Evolutionary conservation across 2,113 vertebrate genomes (phyloP).

Genomic region (Sapajus apella): DNA sequence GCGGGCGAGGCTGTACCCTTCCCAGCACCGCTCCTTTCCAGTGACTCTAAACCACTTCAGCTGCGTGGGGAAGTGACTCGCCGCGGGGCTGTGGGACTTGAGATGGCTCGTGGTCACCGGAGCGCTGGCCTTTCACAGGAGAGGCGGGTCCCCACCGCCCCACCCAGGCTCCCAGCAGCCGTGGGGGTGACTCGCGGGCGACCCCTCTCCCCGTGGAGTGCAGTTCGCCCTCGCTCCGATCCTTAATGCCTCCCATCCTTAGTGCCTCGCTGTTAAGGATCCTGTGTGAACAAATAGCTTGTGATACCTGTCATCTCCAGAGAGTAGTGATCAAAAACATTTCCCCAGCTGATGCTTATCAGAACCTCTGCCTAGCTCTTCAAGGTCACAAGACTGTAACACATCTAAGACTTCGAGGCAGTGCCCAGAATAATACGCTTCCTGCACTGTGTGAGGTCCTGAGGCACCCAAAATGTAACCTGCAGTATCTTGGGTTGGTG

Average conservation of each 20-base stretch:
- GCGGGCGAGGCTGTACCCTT: accelerated
- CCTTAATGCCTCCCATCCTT: background rate
- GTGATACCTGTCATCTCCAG: background rate
- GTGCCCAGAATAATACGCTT: background rate
- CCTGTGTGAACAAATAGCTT: background rate
- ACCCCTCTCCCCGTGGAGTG: accelerated
- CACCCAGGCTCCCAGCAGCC: background rate
- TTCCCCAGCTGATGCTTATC: background rate
- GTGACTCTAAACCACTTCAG: accelerated
- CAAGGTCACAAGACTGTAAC: background rate
- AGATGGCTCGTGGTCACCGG: accelerated
- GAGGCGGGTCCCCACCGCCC: accelerated
- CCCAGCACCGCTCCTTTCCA: accelerated
- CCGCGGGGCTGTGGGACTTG: too few relatives aligned
- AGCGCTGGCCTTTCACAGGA: accelerated
- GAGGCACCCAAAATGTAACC: background rate
- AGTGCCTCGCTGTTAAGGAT: background rate
- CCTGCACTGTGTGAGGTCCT: background rate
- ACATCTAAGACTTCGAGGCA: constrained; percentile 4
- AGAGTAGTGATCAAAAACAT: constrained; percentile 16
- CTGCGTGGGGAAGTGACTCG: accelerated
- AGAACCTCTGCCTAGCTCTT: background rate
- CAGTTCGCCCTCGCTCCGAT: accelerated
- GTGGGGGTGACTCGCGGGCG: too few relatives aligned
- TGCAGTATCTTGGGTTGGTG: constrained; percentile 18